Evolutionary conservation across 2,113 vertebrate genomes (phyloP), one percentile per base, ranked within the genome.

Genomic region (Macrotus californicus): DNA sequence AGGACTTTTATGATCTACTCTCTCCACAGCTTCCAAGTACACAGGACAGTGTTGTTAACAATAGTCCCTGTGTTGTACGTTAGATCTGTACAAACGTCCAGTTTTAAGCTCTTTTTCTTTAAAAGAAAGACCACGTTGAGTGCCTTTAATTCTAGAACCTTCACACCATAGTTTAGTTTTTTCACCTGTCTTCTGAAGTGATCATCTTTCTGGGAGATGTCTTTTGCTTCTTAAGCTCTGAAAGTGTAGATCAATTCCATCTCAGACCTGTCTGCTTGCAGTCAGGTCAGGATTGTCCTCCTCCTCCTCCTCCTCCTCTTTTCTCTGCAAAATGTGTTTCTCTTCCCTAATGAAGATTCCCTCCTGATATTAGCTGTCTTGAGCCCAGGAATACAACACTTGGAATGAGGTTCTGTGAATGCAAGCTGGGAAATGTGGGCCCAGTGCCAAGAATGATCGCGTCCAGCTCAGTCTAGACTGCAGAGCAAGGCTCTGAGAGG

Each of bases 381-480:
- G 69, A 89, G 79, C 80, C 75, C 80, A 89, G 48, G 73, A 87
- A n/a, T 43, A 66, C 83, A 95, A 41, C 48, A 36, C 72, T 96
- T 91, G 95, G 94, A 94, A 94, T 10, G 61, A 91, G 50, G 29
- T 72, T 87, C 88, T 48, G 54, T 91, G 95, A 92, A 84, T 75
- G 66, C 89, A 64, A 14, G 48, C 95, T 91, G 66, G 86, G 86
- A 93, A 82, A 87, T 83, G 66, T 95, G 95, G 96, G 93, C 93
- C 75, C 72, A 0, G 0, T 29, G 48, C 94, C 96, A 95, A 87
- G 69, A 73, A 34, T 0, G 46, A 84, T 46, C 0, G 34, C 73
- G 89, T 96, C 92, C 94, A 84, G 93, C 75, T 24, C 88, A 31
- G 95, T 97, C 97, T 96, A 96, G 96, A 96, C 94, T 72, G 66